Conservation (phyloP, 2,113 vertebrate species). For the Ceuthmochares aereus region DNA sequence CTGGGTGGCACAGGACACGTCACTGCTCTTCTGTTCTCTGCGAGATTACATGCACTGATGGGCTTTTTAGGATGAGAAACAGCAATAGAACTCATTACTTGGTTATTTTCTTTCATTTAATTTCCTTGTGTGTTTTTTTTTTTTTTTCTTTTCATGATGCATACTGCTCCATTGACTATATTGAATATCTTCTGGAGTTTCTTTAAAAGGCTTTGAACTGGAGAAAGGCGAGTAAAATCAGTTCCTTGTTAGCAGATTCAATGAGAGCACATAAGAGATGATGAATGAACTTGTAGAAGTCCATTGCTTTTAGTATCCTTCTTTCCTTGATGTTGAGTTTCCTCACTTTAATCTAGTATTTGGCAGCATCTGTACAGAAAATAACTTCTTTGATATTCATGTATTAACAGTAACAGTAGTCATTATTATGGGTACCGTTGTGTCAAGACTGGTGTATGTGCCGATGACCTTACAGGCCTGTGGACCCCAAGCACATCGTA, state of each 20-base stretch:
- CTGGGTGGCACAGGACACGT: not conserved
- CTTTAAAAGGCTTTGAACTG: not conserved
- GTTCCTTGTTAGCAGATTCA: not conserved
- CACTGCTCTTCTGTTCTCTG: not conserved
- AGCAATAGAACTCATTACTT: not conserved
- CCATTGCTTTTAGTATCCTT: not conserved
- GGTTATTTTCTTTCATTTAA: not conserved
- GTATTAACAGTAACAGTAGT: not conserved
- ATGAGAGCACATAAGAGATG: not conserved
- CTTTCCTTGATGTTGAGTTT: not conserved
- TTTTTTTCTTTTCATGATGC: not conserved
- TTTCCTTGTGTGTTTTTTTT: not conserved
- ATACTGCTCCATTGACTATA: not conserved
- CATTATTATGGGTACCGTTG: not conserved
- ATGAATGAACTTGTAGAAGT: not conserved
- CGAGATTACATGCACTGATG: not conserved
- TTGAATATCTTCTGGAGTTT: not conserved
- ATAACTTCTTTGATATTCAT: not conserved
- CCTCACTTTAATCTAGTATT: not conserved
- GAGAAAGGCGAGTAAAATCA: not conserved
- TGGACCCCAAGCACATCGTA: not conserved
- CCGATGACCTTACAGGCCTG: not conserved
- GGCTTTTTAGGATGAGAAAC: not conserved
- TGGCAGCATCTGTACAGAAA: not conserved
- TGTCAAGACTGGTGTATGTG: not conserved